Evolutionary conservation across 2,888 invertebrate genomes (phyloP).

Genomic region (Acholoe squamosa): DNA sequence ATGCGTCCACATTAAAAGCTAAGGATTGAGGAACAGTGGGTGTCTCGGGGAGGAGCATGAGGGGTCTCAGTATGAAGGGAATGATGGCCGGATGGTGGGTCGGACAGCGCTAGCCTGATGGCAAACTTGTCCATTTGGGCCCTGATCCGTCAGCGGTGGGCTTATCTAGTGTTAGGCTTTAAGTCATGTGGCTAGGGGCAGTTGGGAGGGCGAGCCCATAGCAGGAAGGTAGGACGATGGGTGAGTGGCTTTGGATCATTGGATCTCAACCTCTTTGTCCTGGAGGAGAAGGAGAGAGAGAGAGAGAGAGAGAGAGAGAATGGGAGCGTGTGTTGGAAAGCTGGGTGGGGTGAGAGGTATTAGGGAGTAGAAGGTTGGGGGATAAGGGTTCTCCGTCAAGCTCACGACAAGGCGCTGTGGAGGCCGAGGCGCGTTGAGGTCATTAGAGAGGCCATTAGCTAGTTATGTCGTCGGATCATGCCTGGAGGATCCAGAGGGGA

Average conservation of each 20-base stretch:
- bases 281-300: not conserved
- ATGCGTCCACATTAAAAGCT: no score
- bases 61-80: no score
- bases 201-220: not conserved
- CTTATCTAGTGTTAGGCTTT: not conserved
- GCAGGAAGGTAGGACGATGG: not conserved
- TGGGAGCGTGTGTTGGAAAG: not conserved
- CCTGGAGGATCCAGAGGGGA: slow-evolving; percentile 2
- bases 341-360: not conserved
- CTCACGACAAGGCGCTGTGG: slow-evolving; percentile 27
- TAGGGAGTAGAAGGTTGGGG: not conserved
- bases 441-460: slow-evolving; percentile 53
- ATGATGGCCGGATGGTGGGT: no score
- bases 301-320: not conserved
- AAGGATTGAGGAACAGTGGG: no score
- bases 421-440: slow-evolving; percentile 4
- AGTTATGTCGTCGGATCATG: slow-evolving; percentile 41
- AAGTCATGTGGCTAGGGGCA: not conserved
- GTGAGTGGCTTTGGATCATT: not conserved
- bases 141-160: not conserved
- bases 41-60: no score
- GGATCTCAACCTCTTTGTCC: not conserved
- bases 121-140: slow-evolving; percentile 9
- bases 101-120: not conserved
- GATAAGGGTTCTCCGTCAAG: slow-evolving; percentile 6